Conservation (phyloP, 1,140 invertebrate genomes). For the Aphelinus certus region DNA sequence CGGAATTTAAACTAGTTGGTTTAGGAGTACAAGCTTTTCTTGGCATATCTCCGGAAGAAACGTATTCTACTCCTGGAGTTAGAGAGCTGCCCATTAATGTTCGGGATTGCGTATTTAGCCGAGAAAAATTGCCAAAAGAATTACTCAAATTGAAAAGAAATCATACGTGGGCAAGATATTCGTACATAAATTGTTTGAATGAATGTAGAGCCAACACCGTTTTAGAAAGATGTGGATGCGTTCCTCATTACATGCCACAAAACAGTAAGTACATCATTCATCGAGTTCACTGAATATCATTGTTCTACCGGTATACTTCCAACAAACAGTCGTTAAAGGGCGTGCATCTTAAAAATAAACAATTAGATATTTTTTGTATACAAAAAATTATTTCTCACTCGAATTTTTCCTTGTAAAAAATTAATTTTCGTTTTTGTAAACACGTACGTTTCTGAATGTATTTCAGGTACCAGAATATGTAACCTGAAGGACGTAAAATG, state of each 20-base stretch:
- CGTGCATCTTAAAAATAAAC: too few relatives aligned
- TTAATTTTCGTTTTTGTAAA: too few relatives aligned
- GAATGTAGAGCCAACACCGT: slow-evolving; percentile 66
- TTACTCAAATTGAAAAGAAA: slow-evolving; percentile 48
- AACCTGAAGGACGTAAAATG: slow-evolving; percentile 66
- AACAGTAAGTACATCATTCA: slow-evolving; percentile 58
- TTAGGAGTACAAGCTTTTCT: slow-evolving; percentile 69
- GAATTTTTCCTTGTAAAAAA: too few relatives aligned
- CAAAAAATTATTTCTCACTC: too few relatives aligned
- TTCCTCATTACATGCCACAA: slow-evolving; percentile 68
- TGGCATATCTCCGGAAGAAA: slow-evolving; percentile 68
- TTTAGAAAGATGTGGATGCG: slow-evolving; percentile 66
- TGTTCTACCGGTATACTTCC: too few relatives aligned
- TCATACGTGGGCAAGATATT: slow-evolving; percentile 59
- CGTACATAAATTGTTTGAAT: slow-evolving; percentile 72
- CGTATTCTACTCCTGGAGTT: slow-evolving; percentile 68
- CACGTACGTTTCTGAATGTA: too few relatives aligned
- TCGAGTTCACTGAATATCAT: neutral
- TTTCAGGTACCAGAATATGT: slow-evolving; percentile 53
- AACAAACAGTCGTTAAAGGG: too few relatives aligned
- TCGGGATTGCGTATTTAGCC: slow-evolving; percentile 69
- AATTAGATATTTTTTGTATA: too few relatives aligned
- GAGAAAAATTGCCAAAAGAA: slow-evolving; percentile 61
- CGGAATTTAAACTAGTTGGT: slow-evolving; percentile 67
- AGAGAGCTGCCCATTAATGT: slow-evolving; percentile 58